Conservation (phyloP, 2,888 invertebrate species). For the Synanthedon tipuliformis region DNA sequence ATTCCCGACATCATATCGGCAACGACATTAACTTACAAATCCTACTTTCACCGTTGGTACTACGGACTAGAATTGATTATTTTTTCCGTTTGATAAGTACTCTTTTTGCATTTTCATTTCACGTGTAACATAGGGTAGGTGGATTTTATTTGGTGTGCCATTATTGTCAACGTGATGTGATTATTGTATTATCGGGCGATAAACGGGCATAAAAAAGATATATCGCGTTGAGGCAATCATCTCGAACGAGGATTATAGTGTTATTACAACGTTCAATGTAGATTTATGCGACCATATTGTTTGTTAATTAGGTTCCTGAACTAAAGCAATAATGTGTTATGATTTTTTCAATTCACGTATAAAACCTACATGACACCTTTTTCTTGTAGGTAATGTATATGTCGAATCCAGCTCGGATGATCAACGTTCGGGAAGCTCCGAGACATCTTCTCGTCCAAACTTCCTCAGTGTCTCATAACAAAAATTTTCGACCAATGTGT, state of each 20-base stretch:
- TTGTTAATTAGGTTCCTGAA: conserved; percentile 33
- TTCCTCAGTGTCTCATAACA: too few species aligned
- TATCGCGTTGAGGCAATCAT: conserved; percentile 57
- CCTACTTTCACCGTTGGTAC: conserved; percentile 14
- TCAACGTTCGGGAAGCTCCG: too few species aligned
- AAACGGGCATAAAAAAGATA: conserved; percentile 65
- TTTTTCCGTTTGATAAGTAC: conserved; percentile 8
- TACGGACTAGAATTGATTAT: conserved; percentile 4
- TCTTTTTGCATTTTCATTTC: conserved; percentile 21
- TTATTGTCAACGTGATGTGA: conserved; percentile 66
- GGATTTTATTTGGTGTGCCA: conserved; percentile 66
- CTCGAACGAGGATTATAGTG: conserved; percentile 47
- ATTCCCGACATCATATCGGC: conserved; percentile 21
- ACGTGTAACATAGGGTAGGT: conserved; percentile 54
- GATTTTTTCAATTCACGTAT: too few species aligned
- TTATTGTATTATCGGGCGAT: conserved; percentile 68
- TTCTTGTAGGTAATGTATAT: too few species aligned
- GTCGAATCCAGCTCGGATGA: too few species aligned
- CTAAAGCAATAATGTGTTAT: neutral
- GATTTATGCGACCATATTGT: conserved; percentile 48
- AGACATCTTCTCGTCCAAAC: too few species aligned
- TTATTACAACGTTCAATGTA: conserved; percentile 55
- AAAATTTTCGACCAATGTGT: too few species aligned
- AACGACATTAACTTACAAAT: conserved; percentile 8
- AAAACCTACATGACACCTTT: too few species aligned